Evolutionary conservation across 2,113 vertebrate genomes (phyloP), one percentile per base, ranked within the genome.

Genomic region (Myotis davidii): DNA sequence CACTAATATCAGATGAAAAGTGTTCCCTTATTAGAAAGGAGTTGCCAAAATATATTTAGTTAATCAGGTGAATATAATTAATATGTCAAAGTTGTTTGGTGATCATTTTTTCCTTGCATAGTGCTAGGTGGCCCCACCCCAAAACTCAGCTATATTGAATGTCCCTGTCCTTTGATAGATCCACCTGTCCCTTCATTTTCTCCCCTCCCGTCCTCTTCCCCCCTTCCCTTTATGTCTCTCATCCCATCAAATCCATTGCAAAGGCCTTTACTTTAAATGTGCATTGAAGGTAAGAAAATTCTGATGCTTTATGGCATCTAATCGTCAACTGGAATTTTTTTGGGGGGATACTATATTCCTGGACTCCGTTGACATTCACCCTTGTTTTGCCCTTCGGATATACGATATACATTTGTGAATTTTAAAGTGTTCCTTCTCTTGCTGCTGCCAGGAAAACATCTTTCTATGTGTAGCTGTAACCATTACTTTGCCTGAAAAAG

Each of bases 401-500:
- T 14, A 17, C 56, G 34, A 48, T 11, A 76, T 70, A 8, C 3
- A 4, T 86, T 34, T 76, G 85, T 23, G 91, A 89, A 74, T 85
- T 90, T 97, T 94, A 94, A 94, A 78, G n/a, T 25, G 6, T 85
- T 85, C 6, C 23, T 45, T 79, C 70, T 56, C 50, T 91, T 91
- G 37, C 96, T n/a, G 94, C 42, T 89, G 29, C 94, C 39, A 91
- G 59, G 78, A 92, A 94, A 56, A 48, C 7, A 89, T 39, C 17
- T n/a, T 9, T 0, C 29, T 88, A 86, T 83, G 0, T 3, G 13
- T 64, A 96, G 0, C 7, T 78, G 1, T 85, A 78, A 6, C 69
- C 42, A 3, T 79, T 82, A 20, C 20, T 77, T 70, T 73, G 81
- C 91, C 73, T 37, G 2, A 29, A 61, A 42, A 97, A 78, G 82